A percentile compares a stretch with the other conserved stretches of the same genome.
phyloP scores from a whole-genome alignment of 2,113 vertebrate genomes.

The Trichomycterus rosablanca region DNA sequence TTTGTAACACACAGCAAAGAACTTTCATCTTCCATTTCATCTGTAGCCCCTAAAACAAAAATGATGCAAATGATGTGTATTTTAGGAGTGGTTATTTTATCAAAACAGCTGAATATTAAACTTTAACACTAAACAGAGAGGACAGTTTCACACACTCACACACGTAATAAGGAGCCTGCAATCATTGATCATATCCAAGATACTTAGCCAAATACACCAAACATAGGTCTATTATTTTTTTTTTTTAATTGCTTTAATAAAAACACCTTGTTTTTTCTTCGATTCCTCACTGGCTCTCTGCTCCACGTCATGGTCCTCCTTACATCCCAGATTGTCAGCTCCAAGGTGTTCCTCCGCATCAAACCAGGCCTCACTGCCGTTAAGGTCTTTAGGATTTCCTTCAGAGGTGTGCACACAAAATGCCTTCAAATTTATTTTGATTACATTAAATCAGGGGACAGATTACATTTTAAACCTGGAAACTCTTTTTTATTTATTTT shows the following conservation, averaged over 20 bases:
- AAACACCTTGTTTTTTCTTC: background rate
- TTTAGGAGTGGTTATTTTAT: too few species aligned
- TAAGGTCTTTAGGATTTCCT: constrained; percentile 34
- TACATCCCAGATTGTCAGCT: background rate
- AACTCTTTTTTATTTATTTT: too few species aligned
- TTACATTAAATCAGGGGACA: background rate
- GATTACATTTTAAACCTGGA: background rate
- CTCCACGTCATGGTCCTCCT: background rate
- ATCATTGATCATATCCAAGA: too few species aligned
- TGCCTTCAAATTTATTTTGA: background rate
- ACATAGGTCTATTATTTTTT: too few species aligned
- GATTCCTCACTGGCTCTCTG: background rate
- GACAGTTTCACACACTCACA: too few species aligned
- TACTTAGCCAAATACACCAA: too few species aligned
- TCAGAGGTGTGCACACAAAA: background rate
- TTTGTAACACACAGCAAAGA: constrained; percentile 40
- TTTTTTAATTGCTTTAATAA: background rate
- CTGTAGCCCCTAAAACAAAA: constrained; percentile 21
- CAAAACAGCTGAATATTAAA: too few species aligned
- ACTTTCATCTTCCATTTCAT: background rate
- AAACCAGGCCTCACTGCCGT: constrained; percentile 55
- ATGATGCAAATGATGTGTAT: constrained; percentile 12
- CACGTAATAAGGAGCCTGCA: too few species aligned
- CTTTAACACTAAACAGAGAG: background rate
- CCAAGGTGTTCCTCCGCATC: constrained; percentile 60